Evolutionary conservation across 1,140 invertebrate species (phyloP), one percentile per base, ranked within the genome.

Genomic region (Hydropsyche tenuis): DNA sequence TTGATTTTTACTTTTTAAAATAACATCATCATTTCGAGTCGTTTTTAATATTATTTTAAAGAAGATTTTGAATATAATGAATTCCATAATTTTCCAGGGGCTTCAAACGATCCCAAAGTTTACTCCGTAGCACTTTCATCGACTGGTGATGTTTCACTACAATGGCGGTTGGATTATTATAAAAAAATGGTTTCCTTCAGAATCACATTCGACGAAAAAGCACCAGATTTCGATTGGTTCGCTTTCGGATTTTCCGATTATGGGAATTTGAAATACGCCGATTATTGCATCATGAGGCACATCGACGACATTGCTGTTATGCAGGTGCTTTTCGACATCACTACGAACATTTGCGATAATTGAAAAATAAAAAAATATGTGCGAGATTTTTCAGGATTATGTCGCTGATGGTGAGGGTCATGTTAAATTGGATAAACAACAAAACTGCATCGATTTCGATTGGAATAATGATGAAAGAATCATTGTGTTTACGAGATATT

Each of bases 191-290:
- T 77, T 20, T 63, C 23, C 9, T 70, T 74, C 18, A 27, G 20
- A 20, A 30, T 77, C 0, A 11, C 12, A 18, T 74, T 77, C 45
- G 90, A 87, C 1, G 91, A 87, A 77, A 92, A 93, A 3, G 89
- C 89, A 73, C 89, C 93, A 1, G 78, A 80, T 1, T 83, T 83
- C 73, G 85, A 85, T 20, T 96, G 94, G 94, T 90, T 97, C 75
- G 93, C 93, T 1, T 79, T 97, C 63, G 97, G 97, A 37, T 98
- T 98, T 85, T 98, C 96, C 0, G 90, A 96, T 80, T 90, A 94
- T 76, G 97, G 96, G 3, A 87, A 92, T 45, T 70, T 88, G 0
- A 87, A 86, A 27, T 88, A 90, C 46, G 93, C 94, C 1, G 96
- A 98, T 86, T 90, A 95, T 73, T 96, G 95, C 78, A 81, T 98